Evolutionary conservation across 1,140 invertebrate genomes (phyloP).

Genomic region (Solen grandis): DNA sequence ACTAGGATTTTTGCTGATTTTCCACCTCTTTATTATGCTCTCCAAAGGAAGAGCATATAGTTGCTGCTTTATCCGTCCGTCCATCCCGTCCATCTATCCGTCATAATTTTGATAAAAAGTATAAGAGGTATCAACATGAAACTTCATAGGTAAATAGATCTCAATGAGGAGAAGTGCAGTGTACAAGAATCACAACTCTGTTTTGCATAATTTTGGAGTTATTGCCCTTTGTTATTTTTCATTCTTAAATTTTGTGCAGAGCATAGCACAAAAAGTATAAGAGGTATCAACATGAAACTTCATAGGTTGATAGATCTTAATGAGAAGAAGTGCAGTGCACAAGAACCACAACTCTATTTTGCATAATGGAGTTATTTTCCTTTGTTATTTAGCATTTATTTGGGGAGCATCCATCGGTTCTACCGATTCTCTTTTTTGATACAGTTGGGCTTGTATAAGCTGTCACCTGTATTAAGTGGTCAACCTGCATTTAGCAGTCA

Average conservation of each 20-base stretch:
- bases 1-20: no score
- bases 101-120: no score
- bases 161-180: not conserved
- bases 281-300: not conserved
- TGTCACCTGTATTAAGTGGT: no score
- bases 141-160: not conserved
- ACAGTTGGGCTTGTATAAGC: no score
- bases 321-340: not conserved
- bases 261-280: not conserved
- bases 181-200: not conserved
- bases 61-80: no score
- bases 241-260: not conserved
- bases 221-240: not conserved
- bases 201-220: not conserved
- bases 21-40: no score
- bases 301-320: not conserved
- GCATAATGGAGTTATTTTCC: not conserved
- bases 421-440: no score
- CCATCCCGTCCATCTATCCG: no score
- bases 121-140: not conserved
- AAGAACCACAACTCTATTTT: not conserved
- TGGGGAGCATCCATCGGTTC: no score
- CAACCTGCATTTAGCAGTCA: no score
- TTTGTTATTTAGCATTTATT: not conserved
- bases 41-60: no score